Evolutionary conservation across 2,888 invertebrate species (phyloP).

Genomic region (Drosophila niveifrons): DNA sequence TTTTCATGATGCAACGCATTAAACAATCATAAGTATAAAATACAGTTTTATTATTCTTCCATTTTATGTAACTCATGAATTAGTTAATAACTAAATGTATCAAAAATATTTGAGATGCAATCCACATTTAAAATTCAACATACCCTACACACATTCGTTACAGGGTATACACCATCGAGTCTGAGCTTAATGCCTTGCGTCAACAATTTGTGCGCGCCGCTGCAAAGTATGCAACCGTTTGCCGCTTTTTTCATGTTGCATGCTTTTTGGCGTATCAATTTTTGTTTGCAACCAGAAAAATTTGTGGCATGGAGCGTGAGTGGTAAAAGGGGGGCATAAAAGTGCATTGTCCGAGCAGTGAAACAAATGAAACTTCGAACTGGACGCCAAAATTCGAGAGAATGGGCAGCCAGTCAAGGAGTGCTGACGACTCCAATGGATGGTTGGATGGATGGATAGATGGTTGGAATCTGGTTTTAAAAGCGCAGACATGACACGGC

Average conservation of each 20-base stretch:
- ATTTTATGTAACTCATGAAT: no score
- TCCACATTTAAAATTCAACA: neutral
- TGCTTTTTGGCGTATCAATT: slow-evolving; percentile 73
- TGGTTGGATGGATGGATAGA: neutral
- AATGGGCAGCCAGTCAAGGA: neutral
- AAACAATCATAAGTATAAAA: no score
- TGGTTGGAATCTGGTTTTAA: slow-evolving; percentile 30
- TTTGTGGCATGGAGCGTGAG: slow-evolving; percentile 1
- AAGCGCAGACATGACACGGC: slow-evolving; percentile 62
- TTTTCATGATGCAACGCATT: no score
- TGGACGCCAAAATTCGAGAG: slow-evolving; percentile 27
- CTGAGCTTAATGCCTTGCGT: slow-evolving; percentile 79
- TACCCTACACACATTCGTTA: neutral
- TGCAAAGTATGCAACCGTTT: slow-evolving; percentile 62
- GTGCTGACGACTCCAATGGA: neutral
- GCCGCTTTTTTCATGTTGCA: slow-evolving; percentile 46
- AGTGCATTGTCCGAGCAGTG: slow-evolving; percentile 71
- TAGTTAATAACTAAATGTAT: no score
- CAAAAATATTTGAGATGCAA: neutral
- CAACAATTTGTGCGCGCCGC: slow-evolving; percentile 78
- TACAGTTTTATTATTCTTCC: no score
- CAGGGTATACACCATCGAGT: slow-evolving; percentile 40
- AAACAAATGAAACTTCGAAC: slow-evolving; percentile 51
- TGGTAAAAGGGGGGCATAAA: slow-evolving; percentile 1
- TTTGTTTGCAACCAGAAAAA: slow-evolving; percentile 50